Evolutionary conservation across 1,140 invertebrate genomes (phyloP).

Genomic region (Neodiprion virginianus): DNA sequence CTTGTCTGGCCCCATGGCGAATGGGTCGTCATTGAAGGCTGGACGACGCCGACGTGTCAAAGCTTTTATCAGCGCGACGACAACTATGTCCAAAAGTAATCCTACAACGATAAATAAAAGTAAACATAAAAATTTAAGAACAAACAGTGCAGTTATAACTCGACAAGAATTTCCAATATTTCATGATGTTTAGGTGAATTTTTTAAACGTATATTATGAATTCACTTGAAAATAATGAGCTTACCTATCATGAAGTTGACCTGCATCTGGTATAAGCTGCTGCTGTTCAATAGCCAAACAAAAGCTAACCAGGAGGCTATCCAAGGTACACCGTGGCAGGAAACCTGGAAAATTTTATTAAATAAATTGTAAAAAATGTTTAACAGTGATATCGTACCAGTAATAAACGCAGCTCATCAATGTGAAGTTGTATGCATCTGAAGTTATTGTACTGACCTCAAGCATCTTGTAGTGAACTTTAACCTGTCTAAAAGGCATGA

Average conservation of each 20-base stretch:
- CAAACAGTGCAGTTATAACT: constrained; percentile 18
- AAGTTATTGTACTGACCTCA: constrained; percentile 63
- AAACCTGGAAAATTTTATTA: constrained; percentile 66
- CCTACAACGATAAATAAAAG: constrained; percentile 67
- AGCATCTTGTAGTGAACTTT: constrained; percentile 70
- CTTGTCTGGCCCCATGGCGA: constrained; percentile 77
- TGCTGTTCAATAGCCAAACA: constrained; percentile 75
- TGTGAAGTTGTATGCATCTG: constrained; percentile 20
- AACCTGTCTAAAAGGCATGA: constrained; percentile 66
- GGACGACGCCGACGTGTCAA: constrained; percentile 79
- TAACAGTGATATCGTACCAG: no score
- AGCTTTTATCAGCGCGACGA: constrained; percentile 84
- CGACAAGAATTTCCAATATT: neutral
- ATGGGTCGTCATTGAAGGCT: constrained; percentile 69
- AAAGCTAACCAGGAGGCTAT: constrained; percentile 74
- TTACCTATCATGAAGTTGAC: constrained; percentile 86
- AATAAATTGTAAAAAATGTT: no score
- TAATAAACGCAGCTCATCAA: neutral
- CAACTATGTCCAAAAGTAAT: constrained; percentile 85
- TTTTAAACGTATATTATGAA: no score
- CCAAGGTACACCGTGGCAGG: constrained; percentile 92
- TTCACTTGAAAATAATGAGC: constrained; percentile 23
- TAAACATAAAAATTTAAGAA: constrained; percentile 14
- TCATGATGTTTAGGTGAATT: no score
- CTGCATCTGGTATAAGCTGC: constrained; percentile 76